phyloP scores from a whole-genome alignment of 2,113 vertebrate species.

The Sylvia atricapilla region DNA sequence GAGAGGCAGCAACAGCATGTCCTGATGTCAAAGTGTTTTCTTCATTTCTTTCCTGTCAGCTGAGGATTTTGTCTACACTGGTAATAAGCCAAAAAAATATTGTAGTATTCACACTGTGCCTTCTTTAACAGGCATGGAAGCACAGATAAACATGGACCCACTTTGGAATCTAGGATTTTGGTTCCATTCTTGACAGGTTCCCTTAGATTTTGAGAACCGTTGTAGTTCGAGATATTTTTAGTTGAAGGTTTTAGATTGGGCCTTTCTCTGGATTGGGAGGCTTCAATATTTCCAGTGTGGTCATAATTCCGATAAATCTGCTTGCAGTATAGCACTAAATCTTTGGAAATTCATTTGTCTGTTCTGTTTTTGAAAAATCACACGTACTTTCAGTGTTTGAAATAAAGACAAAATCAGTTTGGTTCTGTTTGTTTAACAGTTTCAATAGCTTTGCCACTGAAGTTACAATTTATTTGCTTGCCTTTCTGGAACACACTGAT shows the following conservation, averaged over 20 bases:
- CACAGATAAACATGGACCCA: neutral
- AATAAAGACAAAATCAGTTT: neutral
- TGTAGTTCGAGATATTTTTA: neutral
- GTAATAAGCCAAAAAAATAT: neutral
- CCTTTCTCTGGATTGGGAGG: neutral
- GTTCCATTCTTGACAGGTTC: neutral
- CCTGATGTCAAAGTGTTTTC: neutral
- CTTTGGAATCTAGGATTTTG: neutral
- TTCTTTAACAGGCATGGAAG: neutral
- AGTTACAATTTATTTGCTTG: conserved; percentile 3
- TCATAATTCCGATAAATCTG: neutral
- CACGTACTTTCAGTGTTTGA: neutral
- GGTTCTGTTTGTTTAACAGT: neutral
- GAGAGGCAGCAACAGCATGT: neutral
- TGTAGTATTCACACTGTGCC: neutral
- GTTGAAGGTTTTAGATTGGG: neutral
- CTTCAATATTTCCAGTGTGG: neutral
- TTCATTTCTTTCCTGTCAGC: neutral
- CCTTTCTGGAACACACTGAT: neutral
- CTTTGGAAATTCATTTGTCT: neutral
- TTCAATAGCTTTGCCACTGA: neutral
- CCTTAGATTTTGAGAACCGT: neutral
- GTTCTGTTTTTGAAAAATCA: neutral
- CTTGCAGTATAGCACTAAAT: neutral
- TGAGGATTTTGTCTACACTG: neutral